Base-by-base conservation (phyloP, 2,113 vertebrate species). In the Cavia porcellus region DNA sequence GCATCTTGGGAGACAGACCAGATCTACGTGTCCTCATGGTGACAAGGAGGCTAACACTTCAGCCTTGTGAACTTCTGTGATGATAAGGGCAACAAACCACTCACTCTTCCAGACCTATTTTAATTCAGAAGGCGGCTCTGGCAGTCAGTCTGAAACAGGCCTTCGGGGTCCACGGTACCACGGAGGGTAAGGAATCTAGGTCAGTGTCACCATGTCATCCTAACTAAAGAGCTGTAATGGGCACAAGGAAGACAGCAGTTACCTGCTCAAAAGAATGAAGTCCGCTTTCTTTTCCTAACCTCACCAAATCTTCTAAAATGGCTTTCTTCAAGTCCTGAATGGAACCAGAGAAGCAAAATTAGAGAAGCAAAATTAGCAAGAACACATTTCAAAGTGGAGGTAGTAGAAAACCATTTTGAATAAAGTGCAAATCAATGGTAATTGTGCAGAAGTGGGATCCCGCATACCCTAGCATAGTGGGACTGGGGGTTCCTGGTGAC, bases 261-360 rank as follows among this genome's bases (percentile, higher is more conserved):
- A 99, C 99, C 99, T 99, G 99, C 97, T 99, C 99, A 93, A 99
- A 99, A 50, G 99, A 99, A 97, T 99, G 99, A 86, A 99, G 99
- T 95, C 99, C 99, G 28, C 99, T 99, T 96, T 99, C 99, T 98
- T 99, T 99, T 72, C 99, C 99, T 96, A 99, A 98, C 95, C 98
- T 98, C 52, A 99, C 99, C 99, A 99, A 97, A 98, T 99, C 99
- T 94, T 99, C 99, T 98, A 99, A 99, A 97, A 99, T 99, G 14
- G 98, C 99, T 97, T 99, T 99, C 98, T 99, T 99, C 89, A 99
- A 93, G 15, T 99, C 99, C 99, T 99, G 97, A 75, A 94, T 86
- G 52, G 95, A 96, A 98, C 96, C 81, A 98, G 8, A 97, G 0
- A 68, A 94, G 91, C 92, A 80, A 84, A 87, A 79, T 97, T 86